Base-by-base conservation (phyloP, 1,140 invertebrate genomes). In the Lordiphosa clarofinis region DNA sequence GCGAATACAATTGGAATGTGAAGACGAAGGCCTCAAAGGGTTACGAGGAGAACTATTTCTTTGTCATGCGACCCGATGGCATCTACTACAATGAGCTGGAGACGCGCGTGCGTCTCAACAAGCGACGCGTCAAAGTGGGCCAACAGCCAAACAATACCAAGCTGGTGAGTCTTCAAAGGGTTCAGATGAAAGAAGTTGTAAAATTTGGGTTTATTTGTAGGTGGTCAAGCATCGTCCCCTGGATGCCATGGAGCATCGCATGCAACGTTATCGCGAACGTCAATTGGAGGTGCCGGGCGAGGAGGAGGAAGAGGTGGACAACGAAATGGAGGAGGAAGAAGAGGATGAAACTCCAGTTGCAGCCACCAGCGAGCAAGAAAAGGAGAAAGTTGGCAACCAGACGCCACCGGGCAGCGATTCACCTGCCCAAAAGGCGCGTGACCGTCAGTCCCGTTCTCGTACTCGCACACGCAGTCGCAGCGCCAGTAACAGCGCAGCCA, bases 41-140 rank as follows among this genome's bases (percentile, higher is more conserved):
- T 36, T 99, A 99, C 86, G 97, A 99, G 90, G 98, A 99, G 89
- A 99, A 98, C 89, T 99, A 99, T 89, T 99, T 99, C 90, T 95
- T 99, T 89, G 95, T 98, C 54, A 93, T 98, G 49, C 92, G 97
- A 50, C 93, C 95, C 68, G 95, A 98, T 86, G 95, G 94, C 43
- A 95, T 98, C 19, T 99, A 95, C 90, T 99, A 99, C 89, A 98
- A 99, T 91, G 98, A 99, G 90, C 87, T 99, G 67, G 98, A 99
- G 90, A 99, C 98, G 0, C 93, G 97, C 44, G 97, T 99, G 39
- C 92, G 97, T 15, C 90, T 99, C 36, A 98, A 94, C 70, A 99
- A 98, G 89, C 92, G 97, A 48, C 91, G 96, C 38, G 94, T 96
- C 56, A 94, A 96, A 89, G 90, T 91, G 82, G 95, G 90, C 58